Base-by-base conservation (phyloP, 2,797 vertebrate genomes). In the Cyclopterus lumpus region DNA sequence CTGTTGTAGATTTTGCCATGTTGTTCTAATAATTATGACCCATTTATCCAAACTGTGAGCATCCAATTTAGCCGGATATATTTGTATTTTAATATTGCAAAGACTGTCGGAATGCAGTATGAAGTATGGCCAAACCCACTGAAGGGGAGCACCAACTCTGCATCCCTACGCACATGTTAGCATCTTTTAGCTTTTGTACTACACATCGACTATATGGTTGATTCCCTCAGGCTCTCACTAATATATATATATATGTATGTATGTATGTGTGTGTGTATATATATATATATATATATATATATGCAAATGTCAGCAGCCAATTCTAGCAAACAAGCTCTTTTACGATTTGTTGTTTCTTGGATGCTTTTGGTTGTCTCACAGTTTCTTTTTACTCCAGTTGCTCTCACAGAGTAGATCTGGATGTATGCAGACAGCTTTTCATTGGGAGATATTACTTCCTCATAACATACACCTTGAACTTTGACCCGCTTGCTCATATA, bases 91-190 rank as follows among this genome's bases (percentile, higher is more conserved):
- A 9, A 30, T 22, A 15, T 61, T 59, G 18, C 54, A 73, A n/a
- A 58, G 10, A 64, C 30, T 3, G 42, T 48, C 4, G 9, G 14
- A 26, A 7, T 26, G 58, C 15, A 38, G 24, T 7, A 15, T 48
- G 48, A 46, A 58, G 28, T 57, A 30, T 44, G 65, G 22, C n/a
- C 1, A 8, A 51, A 38, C 30, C 24, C 73, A 42, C 32, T 9
- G 44, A 61, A 18, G 40, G 11, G n/a, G 8, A 60, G 40, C 22
- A 26, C 22, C 15, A 61, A 40, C 59, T 18, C 36, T 16, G 1
- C n/a, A 1, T 30, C n/a, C 12, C n/a, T 12, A n/a, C 0, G 2
- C 14, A 44, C 1, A 26, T 32, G 18, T 55, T 3, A 1, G 3
- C 20, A 44, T 40, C n/a, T 59, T 60, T 24, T 26, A 60, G 7